Evolutionary conservation across 2,113 vertebrate species (phyloP), one percentile per base, ranked within the genome.

Genomic region (Seriola aureovittata): DNA sequence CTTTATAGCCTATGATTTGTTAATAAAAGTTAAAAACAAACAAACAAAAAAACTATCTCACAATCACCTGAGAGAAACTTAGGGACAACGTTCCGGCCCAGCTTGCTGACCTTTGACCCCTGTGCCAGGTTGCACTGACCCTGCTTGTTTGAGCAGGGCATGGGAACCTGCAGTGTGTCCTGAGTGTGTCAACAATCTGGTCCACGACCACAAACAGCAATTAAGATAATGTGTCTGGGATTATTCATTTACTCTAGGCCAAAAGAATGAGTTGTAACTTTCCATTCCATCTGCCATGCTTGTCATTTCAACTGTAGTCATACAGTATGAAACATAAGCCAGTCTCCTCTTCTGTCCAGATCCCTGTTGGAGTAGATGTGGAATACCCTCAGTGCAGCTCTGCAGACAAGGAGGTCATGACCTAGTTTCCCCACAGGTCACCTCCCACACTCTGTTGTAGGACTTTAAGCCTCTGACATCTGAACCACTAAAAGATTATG

Each of bases 381-480:
- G 14, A 80, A 73, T 75, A 82, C 76, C 46, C 72, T 80, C 17
- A 32, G 9, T 64, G 69, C 63, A 81, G 78, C 69, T 82, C 68
- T 72, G 75, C 50, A 85, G 67, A 85, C 88, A 90, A 67, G 65
- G 75, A 82, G 85, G 87, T 86, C 71, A 52, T 72, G 79, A 83
- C 89, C 91, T 72, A 81, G 65, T 89, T 91, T 85, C 60, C 66
- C 57, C 19, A 54, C 65, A 73, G 90, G 86, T 92, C 89, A 92
- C 59, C 72, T 77, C 64, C 85, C 59, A 69, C 38, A 83, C 72
- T 78, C 78, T 78, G 83, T 54, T 65, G 81, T 67, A 82, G 79
- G 72, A 78, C 58, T 86, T 80, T 87, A 89, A 90, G 85, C 88
- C 63, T 71, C 59, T 89, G 85, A 85, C 83, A 85, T 87, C 32